phyloP scores from a whole-genome alignment of 2,888 invertebrate species.

The Muschampia plurimacula region DNA sequence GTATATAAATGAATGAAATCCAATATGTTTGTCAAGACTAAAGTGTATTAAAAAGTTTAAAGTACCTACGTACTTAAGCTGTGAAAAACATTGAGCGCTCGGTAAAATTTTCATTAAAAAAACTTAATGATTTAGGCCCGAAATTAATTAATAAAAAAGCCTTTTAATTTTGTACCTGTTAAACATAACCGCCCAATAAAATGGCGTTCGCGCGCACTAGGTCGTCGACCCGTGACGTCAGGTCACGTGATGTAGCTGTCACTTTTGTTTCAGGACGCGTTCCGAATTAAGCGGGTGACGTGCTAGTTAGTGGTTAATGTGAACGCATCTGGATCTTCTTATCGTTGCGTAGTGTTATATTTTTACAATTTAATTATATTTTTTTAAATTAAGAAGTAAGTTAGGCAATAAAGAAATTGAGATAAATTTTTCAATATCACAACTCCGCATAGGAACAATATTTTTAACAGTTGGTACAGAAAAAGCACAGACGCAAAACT shows the following conservation, averaged over 20 bases:
- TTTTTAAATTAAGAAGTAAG: background rate
- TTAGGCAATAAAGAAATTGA: background rate
- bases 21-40: no score
- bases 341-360: background rate
- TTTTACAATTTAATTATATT: background rate
- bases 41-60: no score
- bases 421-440: background rate
- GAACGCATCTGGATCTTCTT: conserved; percentile 4
- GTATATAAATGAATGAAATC: no score
- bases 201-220: conserved; percentile 49
- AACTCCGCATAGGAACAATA: no score
- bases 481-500: no score
- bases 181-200: conserved; percentile 21
- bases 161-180: conserved; percentile 19
- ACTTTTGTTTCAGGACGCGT: conserved; percentile 74
- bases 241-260: conserved; percentile 63
- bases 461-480: no score
- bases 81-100: background rate
- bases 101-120: background rate
- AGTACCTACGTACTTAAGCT: no score
- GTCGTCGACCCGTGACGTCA: conserved; percentile 67
- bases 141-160: background rate
- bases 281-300: conserved; percentile 53
- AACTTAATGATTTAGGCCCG: no score
- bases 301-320: conserved; percentile 6